Evolutionary conservation across 2,888 invertebrate genomes (phyloP).

Genomic region (Xanthorhoe spadicearia): DNA sequence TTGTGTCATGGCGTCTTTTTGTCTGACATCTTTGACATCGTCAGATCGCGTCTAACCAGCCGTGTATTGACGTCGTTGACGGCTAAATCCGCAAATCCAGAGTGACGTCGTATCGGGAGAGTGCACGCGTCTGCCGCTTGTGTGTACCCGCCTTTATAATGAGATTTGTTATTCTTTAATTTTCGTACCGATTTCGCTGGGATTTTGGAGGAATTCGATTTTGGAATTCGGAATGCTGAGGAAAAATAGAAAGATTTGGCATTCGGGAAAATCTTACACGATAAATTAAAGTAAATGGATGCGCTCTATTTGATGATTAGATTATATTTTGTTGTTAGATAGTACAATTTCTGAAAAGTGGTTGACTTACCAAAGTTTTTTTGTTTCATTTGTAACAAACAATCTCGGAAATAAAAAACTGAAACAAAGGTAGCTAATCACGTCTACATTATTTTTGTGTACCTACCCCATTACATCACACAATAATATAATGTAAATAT

Average conservation of each 20-base stretch:
- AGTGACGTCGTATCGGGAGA: constrained; percentile 55
- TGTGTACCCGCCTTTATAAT: constrained; percentile 40
- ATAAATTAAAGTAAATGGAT: neutral
- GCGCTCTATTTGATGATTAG: neutral
- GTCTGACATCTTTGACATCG: constrained; percentile 26
- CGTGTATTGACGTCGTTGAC: constrained; percentile 50
- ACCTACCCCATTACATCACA: constrained; percentile 41
- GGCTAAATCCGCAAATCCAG: constrained; percentile 70
- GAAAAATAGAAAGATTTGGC: constrained; percentile 2
- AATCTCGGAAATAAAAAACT: neutral
- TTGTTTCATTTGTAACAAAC: neutral
- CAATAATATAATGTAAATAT: constrained; percentile 56
- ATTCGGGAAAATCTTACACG: neutral
- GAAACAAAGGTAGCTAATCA: neutral
- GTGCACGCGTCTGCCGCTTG: constrained; percentile 41
- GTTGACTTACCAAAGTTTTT: neutral
- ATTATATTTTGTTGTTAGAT: neutral
- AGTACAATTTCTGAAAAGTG: neutral
- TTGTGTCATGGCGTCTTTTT: constrained; percentile 15
- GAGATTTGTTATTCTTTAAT: constrained; percentile 43
- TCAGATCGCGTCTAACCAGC: constrained; percentile 37
- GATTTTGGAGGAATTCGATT: constrained; percentile 31
- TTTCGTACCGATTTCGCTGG: constrained; percentile 33
- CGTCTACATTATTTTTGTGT: constrained; percentile 29
- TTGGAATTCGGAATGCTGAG: constrained; percentile 14